Base-by-base conservation (phyloP, 2,888 invertebrate genomes). In the Drosophila tanythrix region DNA sequence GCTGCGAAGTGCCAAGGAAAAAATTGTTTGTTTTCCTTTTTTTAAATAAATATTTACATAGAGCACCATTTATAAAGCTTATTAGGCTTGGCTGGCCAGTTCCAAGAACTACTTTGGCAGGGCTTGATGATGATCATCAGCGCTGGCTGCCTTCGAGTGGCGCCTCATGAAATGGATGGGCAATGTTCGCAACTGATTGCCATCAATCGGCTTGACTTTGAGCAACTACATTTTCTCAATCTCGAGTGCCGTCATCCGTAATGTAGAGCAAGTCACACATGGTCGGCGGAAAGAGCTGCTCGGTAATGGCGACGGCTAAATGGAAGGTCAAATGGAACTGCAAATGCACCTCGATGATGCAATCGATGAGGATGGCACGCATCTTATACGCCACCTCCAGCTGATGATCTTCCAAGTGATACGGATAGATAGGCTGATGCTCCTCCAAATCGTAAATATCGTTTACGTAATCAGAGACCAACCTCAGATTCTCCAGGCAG, bases 61-160 rank as follows among this genome's bases (percentile, higher is more conserved):
- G 43, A 71, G 74, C 76, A 78, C 74, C 60, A 73, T 67, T 61
- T 60, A 43, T 43, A 67, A 67, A 63, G 36, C 25, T 76, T 66
- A 72, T 59, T 76, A 74, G 70, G 98, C 97, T 13, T 97, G 93
- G 52, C 98, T 94, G 62, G 96, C 94, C 74, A 98, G 94, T 92
- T 99, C 99, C 89, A 98, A 95, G 69, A 99, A 95, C 92, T 98
- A 99, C 93, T 99, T 99, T 18, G 97, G 97, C 92, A 98, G 94
- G 62, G 96, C 95, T 91, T 98, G 97, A 29, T 95, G 94, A 57
- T 94, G 93, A 56, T 96, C 97, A 63, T 92, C 92, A 56, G 94
- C 94, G 0, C 94, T 94, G 13, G 95, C 94, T 88, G 93, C 93
- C 93, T 95, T 95, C 53, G 95, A 95, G 88, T 94, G 96, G 94